A percentile compares a stretch with the other conserved stretches of the same genome.
phyloP scores from a whole-genome alignment of 2,888 invertebrate species.

The Drosophila mayaguana region DNA sequence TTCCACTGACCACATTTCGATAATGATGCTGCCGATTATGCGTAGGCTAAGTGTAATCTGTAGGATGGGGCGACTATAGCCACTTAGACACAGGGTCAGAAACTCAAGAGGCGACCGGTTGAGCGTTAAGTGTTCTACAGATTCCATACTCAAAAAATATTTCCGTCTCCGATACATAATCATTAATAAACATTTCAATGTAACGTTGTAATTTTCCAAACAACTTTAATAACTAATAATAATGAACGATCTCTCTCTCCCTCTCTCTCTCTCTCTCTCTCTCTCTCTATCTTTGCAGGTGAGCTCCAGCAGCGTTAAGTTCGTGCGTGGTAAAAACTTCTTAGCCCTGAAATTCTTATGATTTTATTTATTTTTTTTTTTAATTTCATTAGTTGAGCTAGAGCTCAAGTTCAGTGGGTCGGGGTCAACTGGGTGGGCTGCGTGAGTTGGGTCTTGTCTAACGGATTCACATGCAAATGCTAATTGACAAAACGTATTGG shows the following conservation, averaged over 20 bases:
- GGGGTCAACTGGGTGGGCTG: slow-evolving; percentile 64
- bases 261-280: slow-evolving; percentile 10
- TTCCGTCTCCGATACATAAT: slow-evolving; percentile 20
- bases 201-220: slow-evolving; percentile 37
- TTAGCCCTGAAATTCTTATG: slow-evolving; percentile 59
- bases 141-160: slow-evolving; percentile 9
- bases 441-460: slow-evolving; percentile 32
- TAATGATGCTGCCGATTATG: slow-evolving; percentile 8
- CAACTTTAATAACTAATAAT: slow-evolving; percentile 12
- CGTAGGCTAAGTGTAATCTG: slow-evolving; percentile 1
- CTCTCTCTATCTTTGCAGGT: slow-evolving; percentile 35
- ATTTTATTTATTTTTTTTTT: neutral
- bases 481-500: slow-evolving; percentile 51
- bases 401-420: slow-evolving; percentile 76
- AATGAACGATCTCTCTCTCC: slow-evolving; percentile 8
- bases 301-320: slow-evolving; percentile 11
- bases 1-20: neutral
- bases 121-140: slow-evolving; percentile 24
- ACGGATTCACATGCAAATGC: slow-evolving; percentile 61
- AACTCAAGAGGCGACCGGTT: slow-evolving; percentile 25
- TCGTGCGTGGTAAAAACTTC: slow-evolving; percentile 43
- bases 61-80: neutral
- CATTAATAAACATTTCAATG: slow-evolving; percentile 37
- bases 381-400: slow-evolving; percentile 2
- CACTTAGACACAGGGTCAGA: slow-evolving; percentile 32